Evolutionary conservation across 2,113 vertebrate genomes (phyloP).

Genomic region (Tetrax tetrax): DNA sequence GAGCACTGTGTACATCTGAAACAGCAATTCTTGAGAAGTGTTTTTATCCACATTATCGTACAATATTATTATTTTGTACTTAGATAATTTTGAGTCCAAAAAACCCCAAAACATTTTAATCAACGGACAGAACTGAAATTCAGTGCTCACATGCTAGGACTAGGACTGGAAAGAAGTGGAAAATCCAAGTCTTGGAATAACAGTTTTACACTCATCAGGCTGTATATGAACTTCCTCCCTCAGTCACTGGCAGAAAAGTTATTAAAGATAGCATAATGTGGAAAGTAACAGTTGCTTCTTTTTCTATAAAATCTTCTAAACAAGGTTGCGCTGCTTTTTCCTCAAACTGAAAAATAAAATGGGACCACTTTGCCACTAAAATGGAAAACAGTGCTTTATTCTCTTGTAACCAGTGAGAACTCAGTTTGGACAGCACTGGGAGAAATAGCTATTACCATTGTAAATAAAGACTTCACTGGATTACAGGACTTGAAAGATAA

Average conservation of each 20-base stretch:
- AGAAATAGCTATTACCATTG: background rate
- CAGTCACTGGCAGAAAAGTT: background rate
- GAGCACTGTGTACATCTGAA: background rate
- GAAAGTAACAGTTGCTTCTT: background rate
- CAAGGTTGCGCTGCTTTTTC: background rate
- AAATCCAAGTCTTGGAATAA: background rate
- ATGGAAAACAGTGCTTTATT: background rate
- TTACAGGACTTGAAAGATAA: background rate
- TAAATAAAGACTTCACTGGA: slow-evolving; percentile 48
- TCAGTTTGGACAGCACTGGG: background rate
- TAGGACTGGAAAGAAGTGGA: background rate
- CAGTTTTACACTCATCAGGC: background rate
- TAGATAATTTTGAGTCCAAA: background rate
- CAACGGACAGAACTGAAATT: background rate
- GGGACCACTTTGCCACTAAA: background rate
- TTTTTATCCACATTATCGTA: background rate
- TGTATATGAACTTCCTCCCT: background rate
- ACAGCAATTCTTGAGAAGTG: background rate
- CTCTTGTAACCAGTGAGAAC: background rate
- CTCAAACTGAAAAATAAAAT: slow-evolving; percentile 4
- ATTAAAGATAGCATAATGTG: background rate
- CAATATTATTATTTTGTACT: background rate
- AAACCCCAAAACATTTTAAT: background rate
- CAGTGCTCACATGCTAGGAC: background rate
- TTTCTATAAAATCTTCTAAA: background rate